Base-by-base conservation (phyloP, 2,888 invertebrate species). In the Lasioglossum marginatum region DNA sequence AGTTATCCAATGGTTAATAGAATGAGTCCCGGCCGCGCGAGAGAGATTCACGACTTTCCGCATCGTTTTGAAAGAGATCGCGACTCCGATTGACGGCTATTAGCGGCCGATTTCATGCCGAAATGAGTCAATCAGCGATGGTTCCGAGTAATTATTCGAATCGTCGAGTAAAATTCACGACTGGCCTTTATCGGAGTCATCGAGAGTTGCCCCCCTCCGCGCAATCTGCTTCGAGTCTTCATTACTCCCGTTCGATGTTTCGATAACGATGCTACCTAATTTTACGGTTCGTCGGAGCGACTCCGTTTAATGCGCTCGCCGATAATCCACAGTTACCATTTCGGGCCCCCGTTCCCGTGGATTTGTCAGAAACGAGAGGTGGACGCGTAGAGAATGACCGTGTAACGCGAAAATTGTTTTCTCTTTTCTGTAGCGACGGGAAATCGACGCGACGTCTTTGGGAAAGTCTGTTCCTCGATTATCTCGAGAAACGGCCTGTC, bases 61-160 rank as follows among this genome's bases (percentile, higher is more conserved):
- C 12, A 3, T 4, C 27, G 4, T 48, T 45, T 6, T 88, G 86
- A 86, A 89, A 89, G 79, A 88, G 82, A 79, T 57, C 77, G 63
- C 45, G 78, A 79, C 81, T 83, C 88, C 88, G 88, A 91, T 92
- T 90, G 87, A 89, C 85, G 81, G 68, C 70, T 73, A 66, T 63
- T 52, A 60, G 31, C 19, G 37, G 52, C 16, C 57, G 40, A 66
- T 79, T 63, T 68, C 57, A 31, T 6, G 48, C 27, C 14, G 60
- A 71, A 79, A 74, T 48, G 60, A 72, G 82, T 77, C 74, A 79
- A 85, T 85, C 37, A 37, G 4, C 37, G 23, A 34, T n/a, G 43
- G 52, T 82, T 52, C 75, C 60, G 31, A 60, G 31, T 57, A 78
- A 85, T 85, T 82, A 77, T 71, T 79, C 79, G 72, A 71, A 48